Evolutionary conservation across 35 echinoderm and acorn worm species (phyloP).

Genomic region (Lytechinus pictus): DNA sequence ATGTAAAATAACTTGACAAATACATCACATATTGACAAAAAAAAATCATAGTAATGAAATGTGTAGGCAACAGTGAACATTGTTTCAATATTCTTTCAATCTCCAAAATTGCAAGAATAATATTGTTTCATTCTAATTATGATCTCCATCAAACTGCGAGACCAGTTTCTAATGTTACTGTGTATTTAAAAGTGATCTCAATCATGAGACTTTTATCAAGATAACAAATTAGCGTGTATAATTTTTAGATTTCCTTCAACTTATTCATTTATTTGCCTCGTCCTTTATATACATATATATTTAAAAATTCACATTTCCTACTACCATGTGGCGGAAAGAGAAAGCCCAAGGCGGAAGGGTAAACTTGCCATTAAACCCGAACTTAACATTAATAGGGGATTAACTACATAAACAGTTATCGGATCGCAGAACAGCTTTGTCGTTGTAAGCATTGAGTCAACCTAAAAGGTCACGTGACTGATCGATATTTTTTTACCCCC

Average conservation of each 20-base stretch:
- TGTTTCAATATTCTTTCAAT: not conserved
- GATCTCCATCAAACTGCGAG: not conserved
- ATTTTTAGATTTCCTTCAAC: not conserved
- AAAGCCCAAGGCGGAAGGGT: not conserved
- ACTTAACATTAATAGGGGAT: not conserved
- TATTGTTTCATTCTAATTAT: not conserved
- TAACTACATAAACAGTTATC: conserved; percentile 35
- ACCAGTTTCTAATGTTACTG: no score
- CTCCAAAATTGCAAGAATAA: not conserved
- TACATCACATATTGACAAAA: no score
- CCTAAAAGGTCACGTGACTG: not conserved
- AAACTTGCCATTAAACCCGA: conserved; percentile 39
- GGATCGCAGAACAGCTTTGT: conserved; percentile 15
- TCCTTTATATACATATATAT: not conserved
- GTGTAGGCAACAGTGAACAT: not conserved
- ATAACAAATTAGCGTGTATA: not conserved
- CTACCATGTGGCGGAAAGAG: not conserved
- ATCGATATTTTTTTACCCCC: not conserved
- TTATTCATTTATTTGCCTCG: not conserved
- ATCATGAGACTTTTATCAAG: not conserved
- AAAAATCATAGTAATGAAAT: no score
- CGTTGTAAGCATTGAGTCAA: conserved; percentile 13
- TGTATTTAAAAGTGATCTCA: not conserved
- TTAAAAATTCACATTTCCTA: not conserved
- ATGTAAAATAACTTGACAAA: no score